Evolutionary conservation across 2,888 invertebrate genomes (phyloP).

Genomic region (Mylabris sibirica): DNA sequence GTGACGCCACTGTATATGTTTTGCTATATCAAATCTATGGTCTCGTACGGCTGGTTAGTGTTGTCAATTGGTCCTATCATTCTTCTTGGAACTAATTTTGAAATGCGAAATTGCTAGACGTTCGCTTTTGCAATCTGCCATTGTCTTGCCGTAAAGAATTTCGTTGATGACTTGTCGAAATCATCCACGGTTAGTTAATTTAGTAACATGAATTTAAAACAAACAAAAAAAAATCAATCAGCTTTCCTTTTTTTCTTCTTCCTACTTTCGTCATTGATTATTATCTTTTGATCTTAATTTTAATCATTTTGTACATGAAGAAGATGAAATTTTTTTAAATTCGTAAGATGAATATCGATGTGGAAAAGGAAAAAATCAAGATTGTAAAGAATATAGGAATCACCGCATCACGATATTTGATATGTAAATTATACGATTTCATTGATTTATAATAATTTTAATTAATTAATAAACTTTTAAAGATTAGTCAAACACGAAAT

Average conservation of each 20-base stretch:
- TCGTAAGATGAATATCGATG: neutral
- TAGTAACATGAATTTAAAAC: neutral
- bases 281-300: neutral
- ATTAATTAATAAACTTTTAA: slow-evolving; percentile 11
- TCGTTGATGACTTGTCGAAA: neutral
- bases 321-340: no score
- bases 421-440: slow-evolving; percentile 9
- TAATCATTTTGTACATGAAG: no score
- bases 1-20: neutral
- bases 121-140: neutral
- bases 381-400: neutral
- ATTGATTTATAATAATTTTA: slow-evolving; percentile 15
- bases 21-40: neutral
- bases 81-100: neutral
- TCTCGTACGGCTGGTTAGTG: neutral
- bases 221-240: neutral
- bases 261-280: no score
- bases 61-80: neutral
- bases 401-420: neutral
- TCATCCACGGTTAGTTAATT: neutral
- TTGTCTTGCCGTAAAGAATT: neutral
- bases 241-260: no score
- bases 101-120: neutral
- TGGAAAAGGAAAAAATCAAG: neutral
- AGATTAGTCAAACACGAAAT: slow-evolving; percentile 16